Evolutionary conservation across 2,113 vertebrate genomes (phyloP), one percentile per base, ranked within the genome.

Genomic region (Mirza zaza): DNA sequence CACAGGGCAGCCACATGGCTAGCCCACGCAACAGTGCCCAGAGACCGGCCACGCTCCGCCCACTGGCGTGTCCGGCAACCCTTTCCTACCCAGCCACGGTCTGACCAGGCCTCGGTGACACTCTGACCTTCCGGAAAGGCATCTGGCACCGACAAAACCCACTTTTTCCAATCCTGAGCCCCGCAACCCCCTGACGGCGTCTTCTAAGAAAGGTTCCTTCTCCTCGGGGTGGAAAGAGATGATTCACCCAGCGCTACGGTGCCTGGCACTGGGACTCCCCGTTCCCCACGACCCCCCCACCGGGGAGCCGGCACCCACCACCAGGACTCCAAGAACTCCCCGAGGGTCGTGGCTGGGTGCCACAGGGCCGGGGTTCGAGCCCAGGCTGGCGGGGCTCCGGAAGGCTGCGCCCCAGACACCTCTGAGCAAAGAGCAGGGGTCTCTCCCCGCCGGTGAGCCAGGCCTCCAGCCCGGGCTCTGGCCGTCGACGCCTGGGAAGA

Each of bases 351-450:
- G 3, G n/a, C 21, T 32, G 48, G 39, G 10, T 4, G 2, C 50
- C 29, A 7, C 8, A 8, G 71, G 52, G 45, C 34, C 5, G 11
- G 48, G 21, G 27, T 34, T 27, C 32, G 3, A 6, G 57, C 8
- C 15, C 21, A 34, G 55, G 27, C 9, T 1, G 0, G 36, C 2
- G 0, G 29, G 48, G 80, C 6, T 27, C 65, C 11, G 0, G 10
- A 1, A 7, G 14, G n/a, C 87, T 5, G 15, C 5, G 21, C 48
- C 25, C 68, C 1, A 36, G 68, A 71, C 29, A 27, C 83, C 39
- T 14, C 0, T 0, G 17, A 50, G 55, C 20, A 36, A 23, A 82
- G 34, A 32, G 34, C 12, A 39, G 3, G 10, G 57, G 67, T 17
- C 13, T 63, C 36, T 68, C n/a, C 15, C 34, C 9, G 39, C 48